Percentiles rank a stretch among this genome's conserved stretches.
Evolutionary conservation across 2,797 vertebrate species (phyloP).

Genomic region (Spinibarbus caldwelli): DNA sequence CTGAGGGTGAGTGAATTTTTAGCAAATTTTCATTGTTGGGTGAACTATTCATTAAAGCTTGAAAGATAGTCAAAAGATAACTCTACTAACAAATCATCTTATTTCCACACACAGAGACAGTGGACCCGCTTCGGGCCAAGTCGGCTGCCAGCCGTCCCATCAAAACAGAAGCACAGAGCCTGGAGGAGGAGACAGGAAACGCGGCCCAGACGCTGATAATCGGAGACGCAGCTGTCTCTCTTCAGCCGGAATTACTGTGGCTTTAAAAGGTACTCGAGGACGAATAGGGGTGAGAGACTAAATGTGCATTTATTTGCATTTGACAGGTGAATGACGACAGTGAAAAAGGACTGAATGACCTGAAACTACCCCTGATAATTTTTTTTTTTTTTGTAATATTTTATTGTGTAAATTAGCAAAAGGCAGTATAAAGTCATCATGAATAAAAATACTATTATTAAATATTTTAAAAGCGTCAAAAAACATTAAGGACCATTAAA

Average conservation of each 20-base stretch:
- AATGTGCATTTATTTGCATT: slow-evolving; percentile 13
- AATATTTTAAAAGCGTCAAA: too few relatives aligned
- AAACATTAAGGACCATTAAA: not conserved
- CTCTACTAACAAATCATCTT: not conserved
- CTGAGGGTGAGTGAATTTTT: not conserved
- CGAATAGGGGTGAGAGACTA: not conserved
- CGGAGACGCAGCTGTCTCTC: slow-evolving; percentile 16
- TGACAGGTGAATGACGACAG: not conserved
- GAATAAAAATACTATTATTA: not conserved
- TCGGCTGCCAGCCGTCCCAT: not conserved
- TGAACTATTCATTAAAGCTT: not conserved
- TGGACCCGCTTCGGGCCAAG: not conserved
- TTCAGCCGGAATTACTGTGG: not conserved
- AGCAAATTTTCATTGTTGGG: not conserved
- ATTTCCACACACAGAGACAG: not conserved
- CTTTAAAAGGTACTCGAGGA: slow-evolving; percentile 13
- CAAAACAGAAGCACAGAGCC: not conserved
- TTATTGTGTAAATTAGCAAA: not conserved
- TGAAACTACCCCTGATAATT: not conserved
- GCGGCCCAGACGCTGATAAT: slow-evolving; percentile 1
- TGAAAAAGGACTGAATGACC: too few relatives aligned
- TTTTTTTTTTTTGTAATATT: not conserved
- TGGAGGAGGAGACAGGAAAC: not conserved
- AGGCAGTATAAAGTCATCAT: not conserved
- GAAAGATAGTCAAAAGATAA: not conserved